Percentiles rank a stretch among this genome's conserved stretches.
Conservation (phyloP, 2,797 vertebrate species). For the Miichthys miiuy region DNA sequence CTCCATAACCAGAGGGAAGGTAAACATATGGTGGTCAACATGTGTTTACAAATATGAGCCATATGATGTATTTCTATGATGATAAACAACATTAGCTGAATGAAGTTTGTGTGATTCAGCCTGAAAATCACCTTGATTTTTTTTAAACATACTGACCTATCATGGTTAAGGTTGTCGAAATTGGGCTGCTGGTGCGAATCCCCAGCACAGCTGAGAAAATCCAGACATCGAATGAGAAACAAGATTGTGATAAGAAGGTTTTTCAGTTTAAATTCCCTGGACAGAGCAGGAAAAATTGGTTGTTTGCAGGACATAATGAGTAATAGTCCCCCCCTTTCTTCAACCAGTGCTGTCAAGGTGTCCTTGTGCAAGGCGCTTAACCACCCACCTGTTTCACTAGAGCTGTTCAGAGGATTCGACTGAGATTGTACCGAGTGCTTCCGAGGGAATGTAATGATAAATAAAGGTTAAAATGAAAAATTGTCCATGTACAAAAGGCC, state of each 20-base stretch:
- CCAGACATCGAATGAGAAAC: conserved; percentile 25
- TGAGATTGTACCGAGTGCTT: conserved; percentile 33
- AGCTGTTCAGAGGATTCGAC: conserved; percentile 33
- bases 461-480: conserved; percentile 56
- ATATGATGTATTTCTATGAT: conserved; percentile 32
- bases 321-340: conserved; percentile 43
- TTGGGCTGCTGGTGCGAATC: conserved; percentile 14
- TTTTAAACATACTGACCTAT: not conserved
- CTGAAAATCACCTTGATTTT: conserved; percentile 31
- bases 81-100: not conserved
- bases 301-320: conserved; percentile 63
- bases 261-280: conserved; percentile 45
- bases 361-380: conserved; percentile 62
- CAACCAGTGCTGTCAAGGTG: conserved; percentile 60
- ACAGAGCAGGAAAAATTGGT: conserved; percentile 42
- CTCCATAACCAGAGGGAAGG: conserved; percentile 2
- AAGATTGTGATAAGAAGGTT: conserved; percentile 35
- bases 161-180: not conserved
- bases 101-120: not conserved
- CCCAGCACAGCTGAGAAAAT: not conserved
- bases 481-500: conserved; percentile 4
- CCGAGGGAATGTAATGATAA: conserved; percentile 47
- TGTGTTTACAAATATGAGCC: not conserved
- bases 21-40: conserved; percentile 33
- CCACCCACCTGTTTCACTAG: conserved; percentile 51